Base-by-base conservation (phyloP, 2,797 vertebrate genomes). In the Hydrophis major region DNA sequence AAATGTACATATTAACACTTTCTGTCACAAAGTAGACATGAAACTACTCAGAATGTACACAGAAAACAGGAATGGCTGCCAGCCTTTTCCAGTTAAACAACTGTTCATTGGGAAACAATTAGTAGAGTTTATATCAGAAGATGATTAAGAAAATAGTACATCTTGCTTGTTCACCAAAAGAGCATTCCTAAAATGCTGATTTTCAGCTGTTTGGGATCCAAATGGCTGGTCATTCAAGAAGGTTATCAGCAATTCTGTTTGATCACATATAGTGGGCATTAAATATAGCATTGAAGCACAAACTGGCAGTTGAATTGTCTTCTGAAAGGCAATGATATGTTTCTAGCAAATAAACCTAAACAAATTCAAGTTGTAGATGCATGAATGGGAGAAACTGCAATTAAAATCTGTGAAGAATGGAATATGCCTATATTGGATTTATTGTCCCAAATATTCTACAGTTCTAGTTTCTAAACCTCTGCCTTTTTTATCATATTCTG, bases 201-300 rank as follows among this genome's bases (percentile, higher is more conserved):
- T 22, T 66, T 61, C 50, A 86, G 16, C 42, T 87, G 42, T 14
- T 69, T 47, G 18, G 27, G 47, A 90, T 60, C 32, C 83, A 90
- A 63, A 69, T 93, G 37, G 55, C 60, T 86, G 69, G 60, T 83
- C 69, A 18, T 60, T 86, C 37, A 47, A 87, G 69, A 93, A 50
- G 60, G 27, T 57, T 90, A 87, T 93, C 61, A 69, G 25, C 37
- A 56, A 12, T 63, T 92, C 88, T 90, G 59, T 69, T 86, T 93
- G 60, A 88, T 88, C 86, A 88, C 86, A 57, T 88, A 27, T 37
- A 56, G n/a, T 88, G 61, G 86, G 50, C 53, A 92, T 57, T 69
- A 92, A 88, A 88, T 14, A 69, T 59, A 61, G 61, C 61, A 88
- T 47, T 92, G 27, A 60, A 86, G 56, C 6, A 50, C 83, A 60